Evolutionary conservation across 2,888 invertebrate species (phyloP).

Genomic region (Ophraella communa): DNA sequence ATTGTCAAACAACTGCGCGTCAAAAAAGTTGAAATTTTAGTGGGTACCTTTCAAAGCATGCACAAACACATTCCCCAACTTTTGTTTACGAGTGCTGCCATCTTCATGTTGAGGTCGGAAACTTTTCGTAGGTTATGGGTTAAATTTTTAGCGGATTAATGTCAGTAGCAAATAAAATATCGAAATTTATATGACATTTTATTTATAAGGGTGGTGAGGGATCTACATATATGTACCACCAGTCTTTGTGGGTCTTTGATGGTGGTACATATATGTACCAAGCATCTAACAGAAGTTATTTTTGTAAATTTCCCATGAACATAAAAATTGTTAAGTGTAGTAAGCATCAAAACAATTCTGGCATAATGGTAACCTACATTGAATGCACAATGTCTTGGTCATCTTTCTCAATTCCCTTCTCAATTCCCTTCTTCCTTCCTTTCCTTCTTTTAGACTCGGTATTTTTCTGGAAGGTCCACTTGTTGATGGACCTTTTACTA

Average conservation of each 20-base stretch:
- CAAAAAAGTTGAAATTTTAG: too few relatives aligned
- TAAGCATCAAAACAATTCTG: too few relatives aligned
- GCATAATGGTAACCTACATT: not conserved
- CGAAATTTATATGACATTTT: not conserved
- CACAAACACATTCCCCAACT: too few relatives aligned
- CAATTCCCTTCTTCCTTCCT: not conserved
- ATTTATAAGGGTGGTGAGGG: slow-evolving; percentile 4
- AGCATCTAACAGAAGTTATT: not conserved
- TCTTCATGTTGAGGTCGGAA: too few relatives aligned
- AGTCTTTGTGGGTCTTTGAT: slow-evolving; percentile 4
- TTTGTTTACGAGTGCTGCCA: too few relatives aligned
- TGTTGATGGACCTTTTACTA: slow-evolving; percentile 19
- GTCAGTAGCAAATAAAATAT: slow-evolving; percentile 7
- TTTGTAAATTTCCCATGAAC: slow-evolving; percentile 2
- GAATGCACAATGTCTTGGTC: slow-evolving; percentile 8
- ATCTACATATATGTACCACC: slow-evolving; percentile 10
- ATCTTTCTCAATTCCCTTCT: slow-evolving; percentile 6
- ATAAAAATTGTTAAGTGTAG: not conserved
- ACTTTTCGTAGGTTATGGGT: not conserved
- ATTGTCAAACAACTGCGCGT: too few relatives aligned
- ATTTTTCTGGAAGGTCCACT: slow-evolving; percentile 15
- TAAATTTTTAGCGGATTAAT: not conserved
- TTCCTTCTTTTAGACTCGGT: slow-evolving; percentile 8
- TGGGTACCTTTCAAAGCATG: too few relatives aligned
- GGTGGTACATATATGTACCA: slow-evolving; percentile 12